Percentiles rank a stretch among this genome's conserved stretches.
These are phyloP conservation scores for Acridotheres tristis DNA, from an alignment of 2,797 vertebrate species.

Conservation along the genomic window DNA sequence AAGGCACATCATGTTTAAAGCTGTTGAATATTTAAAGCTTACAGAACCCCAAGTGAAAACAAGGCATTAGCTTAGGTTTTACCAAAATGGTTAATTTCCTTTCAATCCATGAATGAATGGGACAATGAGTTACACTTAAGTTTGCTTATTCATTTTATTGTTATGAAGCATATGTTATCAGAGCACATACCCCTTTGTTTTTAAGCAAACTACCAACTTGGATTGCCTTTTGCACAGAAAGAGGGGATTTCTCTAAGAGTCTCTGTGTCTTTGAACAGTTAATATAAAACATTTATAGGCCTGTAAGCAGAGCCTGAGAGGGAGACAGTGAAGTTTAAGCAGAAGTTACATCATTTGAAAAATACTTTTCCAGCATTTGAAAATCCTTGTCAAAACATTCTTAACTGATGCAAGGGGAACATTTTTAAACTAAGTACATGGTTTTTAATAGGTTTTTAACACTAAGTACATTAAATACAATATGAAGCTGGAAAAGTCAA, in stretches of 20 bases:
- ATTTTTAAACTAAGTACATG: neutral
- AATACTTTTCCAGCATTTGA: neutral
- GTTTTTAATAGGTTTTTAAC: neutral
- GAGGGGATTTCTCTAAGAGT: neutral
- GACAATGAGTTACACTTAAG: neutral
- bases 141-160: neutral
- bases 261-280: neutral
- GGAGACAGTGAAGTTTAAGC: neutral
- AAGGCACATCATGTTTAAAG: neutral
- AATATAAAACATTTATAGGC: neutral
- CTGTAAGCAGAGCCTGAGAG: neutral
- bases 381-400: neutral
- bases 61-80: neutral
- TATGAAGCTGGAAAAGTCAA: neutral
- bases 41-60: neutral
- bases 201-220: neutral
- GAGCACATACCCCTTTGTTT: neutral
- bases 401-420: neutral
- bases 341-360: neutral
- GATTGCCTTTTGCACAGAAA: neutral
- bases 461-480: neutral
- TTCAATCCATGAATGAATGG: neutral
- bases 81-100: neutral
- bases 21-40: neutral
- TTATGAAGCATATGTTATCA: neutral